These are phyloP conservation scores for Plagodis pulveraria DNA, from an alignment of 2,888 invertebrate species.

Conservation along the genomic window DNA sequence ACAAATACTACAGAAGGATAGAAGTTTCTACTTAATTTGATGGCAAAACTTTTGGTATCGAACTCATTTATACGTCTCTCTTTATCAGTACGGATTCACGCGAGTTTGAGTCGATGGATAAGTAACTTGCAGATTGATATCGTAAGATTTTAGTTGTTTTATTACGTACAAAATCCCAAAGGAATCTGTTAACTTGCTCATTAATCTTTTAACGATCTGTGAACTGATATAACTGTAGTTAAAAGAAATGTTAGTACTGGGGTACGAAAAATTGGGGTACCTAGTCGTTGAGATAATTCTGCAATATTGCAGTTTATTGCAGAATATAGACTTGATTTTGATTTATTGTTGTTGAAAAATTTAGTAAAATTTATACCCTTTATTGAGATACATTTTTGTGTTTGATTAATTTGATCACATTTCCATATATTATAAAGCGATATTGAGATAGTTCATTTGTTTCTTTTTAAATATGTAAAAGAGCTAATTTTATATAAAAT, in stretches of 20 bases:
- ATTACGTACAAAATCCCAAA: constrained; percentile 37
- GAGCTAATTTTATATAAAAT: too few species aligned
- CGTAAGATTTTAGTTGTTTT: constrained; percentile 35
- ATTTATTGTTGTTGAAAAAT: too few species aligned
- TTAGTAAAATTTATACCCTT: too few species aligned
- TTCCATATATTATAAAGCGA: too few species aligned
- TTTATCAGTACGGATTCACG: constrained; percentile 66
- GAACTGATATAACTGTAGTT: constrained; percentile 43
- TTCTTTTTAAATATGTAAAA: too few species aligned
- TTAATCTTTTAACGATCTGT: constrained; percentile 48
- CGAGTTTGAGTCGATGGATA: constrained; percentile 54
- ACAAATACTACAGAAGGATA: constrained; percentile 13
- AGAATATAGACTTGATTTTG: too few species aligned
- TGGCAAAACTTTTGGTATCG: constrained; percentile 75
- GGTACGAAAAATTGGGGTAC: constrained; percentile 7
- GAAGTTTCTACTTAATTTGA: constrained; percentile 77
- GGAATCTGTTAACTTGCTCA: constrained; percentile 47
- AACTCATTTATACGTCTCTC: constrained; percentile 70
- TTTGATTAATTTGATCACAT: too few species aligned
- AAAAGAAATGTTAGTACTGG: constrained; percentile 25
- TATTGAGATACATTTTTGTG: too few species aligned
- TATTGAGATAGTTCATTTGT: too few species aligned
- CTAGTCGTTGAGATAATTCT: neutral
- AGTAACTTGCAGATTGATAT: constrained; percentile 51
- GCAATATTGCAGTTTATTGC: too few species aligned